Evolutionary conservation across 2,113 vertebrate genomes (phyloP).

Genomic region (Muntiacus muntjak): DNA sequence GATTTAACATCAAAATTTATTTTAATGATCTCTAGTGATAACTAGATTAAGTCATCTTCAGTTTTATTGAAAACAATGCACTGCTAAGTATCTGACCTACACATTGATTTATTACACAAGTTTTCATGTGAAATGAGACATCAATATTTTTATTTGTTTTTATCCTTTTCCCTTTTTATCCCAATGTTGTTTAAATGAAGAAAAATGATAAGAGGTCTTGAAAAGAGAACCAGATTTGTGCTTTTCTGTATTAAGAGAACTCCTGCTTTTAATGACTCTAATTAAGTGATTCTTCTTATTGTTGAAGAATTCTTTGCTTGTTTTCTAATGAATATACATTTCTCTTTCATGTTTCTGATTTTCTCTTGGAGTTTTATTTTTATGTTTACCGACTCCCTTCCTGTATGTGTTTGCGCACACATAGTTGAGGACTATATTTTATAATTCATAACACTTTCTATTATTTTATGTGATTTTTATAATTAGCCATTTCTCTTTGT

Average conservation of each 20-base stretch:
- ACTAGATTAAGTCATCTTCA: background rate
- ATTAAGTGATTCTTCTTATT: background rate
- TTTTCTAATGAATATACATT: background rate
- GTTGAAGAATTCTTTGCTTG: background rate
- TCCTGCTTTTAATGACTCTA: background rate
- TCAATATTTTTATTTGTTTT: background rate
- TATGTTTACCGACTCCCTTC: background rate
- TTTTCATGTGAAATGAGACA: background rate
- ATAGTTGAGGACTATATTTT: background rate
- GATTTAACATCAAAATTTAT: background rate
- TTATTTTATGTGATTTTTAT: background rate
- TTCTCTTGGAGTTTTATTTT: background rate
- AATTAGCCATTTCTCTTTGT: background rate
- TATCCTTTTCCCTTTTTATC: background rate
- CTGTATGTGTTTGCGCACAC: too few species aligned
- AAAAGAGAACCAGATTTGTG: background rate
- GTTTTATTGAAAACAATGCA: background rate
- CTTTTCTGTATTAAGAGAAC: background rate
- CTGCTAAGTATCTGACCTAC: background rate
- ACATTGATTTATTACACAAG: background rate
- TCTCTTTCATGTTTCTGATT: background rate
- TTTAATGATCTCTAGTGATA: background rate
- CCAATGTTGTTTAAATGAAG: background rate
- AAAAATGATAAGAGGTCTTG: background rate
- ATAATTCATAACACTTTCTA: background rate